A percentile compares a stretch with the other conserved stretches of the same genome.
These are phyloP conservation scores for Pimephales promelas DNA, from an alignment of 2,113 vertebrate genomes.

Conservation along the genomic window DNA sequence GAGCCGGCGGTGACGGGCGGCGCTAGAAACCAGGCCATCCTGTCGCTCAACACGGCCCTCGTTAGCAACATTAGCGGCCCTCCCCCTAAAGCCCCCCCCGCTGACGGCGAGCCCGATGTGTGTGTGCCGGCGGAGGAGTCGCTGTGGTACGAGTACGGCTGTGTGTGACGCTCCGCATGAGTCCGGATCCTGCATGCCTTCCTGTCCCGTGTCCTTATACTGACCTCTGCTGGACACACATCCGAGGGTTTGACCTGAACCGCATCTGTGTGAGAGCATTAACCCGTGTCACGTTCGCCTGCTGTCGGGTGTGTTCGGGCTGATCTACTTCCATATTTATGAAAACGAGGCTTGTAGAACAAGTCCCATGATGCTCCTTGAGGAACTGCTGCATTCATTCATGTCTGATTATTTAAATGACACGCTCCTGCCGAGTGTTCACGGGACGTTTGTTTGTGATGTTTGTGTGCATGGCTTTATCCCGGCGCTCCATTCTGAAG, in stretches of 20 bases:
- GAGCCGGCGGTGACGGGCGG: constrained; percentile 63
- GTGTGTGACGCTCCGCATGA: constrained; percentile 78
- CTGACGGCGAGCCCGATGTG: constrained; percentile 63
- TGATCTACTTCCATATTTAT: constrained; percentile 54
- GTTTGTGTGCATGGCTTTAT: constrained; percentile 67
- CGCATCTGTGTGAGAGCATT: background rate
- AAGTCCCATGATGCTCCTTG: constrained; percentile 46
- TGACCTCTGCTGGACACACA: background rate
- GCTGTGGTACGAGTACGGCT: constrained; percentile 98
- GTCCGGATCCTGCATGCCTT: constrained; percentile 6
- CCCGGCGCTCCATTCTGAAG: constrained; percentile 64
- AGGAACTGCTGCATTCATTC: no score
- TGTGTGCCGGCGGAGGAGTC: constrained; percentile 87
- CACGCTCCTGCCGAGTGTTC: background rate
- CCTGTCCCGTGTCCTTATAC: no score
- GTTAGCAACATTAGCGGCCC: constrained; percentile 94
- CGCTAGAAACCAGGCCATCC: constrained; percentile 80
- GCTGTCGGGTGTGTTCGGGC: background rate
- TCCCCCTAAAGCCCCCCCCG: constrained; percentile 67
- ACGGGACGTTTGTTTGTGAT: background rate
- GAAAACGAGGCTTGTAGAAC: constrained; percentile 56
- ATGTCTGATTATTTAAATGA: constrained; percentile 30
- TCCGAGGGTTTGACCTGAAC: background rate
- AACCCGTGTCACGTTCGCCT: constrained; percentile 22
- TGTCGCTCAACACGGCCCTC: constrained; percentile 91